phyloP scores from a whole-genome alignment of 2,888 invertebrate species.

The Lacanobia oleracea region DNA sequence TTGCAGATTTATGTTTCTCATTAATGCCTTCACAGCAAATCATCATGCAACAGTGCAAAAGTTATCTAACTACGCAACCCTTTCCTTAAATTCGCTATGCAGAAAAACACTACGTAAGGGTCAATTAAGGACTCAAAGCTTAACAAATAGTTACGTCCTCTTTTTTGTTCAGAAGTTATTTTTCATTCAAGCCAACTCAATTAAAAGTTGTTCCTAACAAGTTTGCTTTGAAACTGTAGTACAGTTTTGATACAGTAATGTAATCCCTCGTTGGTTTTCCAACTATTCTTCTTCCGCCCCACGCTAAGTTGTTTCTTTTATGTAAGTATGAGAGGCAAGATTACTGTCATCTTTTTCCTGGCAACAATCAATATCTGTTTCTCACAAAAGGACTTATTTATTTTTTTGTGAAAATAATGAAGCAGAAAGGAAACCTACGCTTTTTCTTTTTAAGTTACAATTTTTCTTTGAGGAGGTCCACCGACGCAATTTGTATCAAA shows the following conservation, averaged over 20 bases:
- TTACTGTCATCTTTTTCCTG: background rate
- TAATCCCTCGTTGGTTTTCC: conserved; percentile 24
- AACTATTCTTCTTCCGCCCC: conserved; percentile 4
- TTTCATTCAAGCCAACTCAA: conserved; percentile 32
- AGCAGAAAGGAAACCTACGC: background rate
- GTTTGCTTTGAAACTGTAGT: conserved; percentile 32
- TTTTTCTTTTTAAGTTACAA: background rate
- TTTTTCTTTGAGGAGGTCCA: conserved; percentile 6
- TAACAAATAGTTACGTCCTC: background rate
- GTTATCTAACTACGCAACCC: no score
- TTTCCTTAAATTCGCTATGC: no score
- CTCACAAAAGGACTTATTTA: background rate
- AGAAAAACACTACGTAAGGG: background rate
- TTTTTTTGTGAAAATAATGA: background rate
- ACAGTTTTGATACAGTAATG: conserved; percentile 39
- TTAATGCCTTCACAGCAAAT: no score
- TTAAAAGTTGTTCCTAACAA: conserved; percentile 27
- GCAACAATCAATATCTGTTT: background rate
- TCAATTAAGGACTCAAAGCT: conserved; percentile 3
- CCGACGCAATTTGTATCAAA: conserved; percentile 12
- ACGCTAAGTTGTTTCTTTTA: conserved; percentile 10
- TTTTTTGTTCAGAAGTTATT: conserved; percentile 17
- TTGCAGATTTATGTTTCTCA: no score
- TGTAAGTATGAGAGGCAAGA: background rate
- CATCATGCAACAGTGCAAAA: no score